phyloP scores from a whole-genome alignment of 2,797 vertebrate species.

The Halcyon badia region DNA sequence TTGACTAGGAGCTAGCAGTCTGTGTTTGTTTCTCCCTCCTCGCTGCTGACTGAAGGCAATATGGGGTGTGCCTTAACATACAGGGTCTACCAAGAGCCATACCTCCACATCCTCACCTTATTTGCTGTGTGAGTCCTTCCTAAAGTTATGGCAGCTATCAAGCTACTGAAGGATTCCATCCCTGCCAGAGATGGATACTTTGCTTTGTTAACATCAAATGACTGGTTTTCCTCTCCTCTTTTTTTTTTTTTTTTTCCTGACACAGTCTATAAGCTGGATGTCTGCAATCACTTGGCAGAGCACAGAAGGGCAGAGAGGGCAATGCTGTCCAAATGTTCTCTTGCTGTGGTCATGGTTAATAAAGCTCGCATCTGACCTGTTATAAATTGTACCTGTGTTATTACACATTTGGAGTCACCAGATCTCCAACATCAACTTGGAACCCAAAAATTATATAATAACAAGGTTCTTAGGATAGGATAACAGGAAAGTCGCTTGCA shows the following conservation, averaged over 20 bases:
- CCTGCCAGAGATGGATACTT: neutral
- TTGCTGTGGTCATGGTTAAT: neutral
- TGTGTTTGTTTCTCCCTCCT: neutral
- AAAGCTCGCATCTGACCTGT: neutral
- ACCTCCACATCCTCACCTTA: neutral
- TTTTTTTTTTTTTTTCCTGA: accelerated
- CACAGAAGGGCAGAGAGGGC: accelerated
- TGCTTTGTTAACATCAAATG: neutral
- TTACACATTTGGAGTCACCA: neutral
- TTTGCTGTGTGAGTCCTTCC: neutral
- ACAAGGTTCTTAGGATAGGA: neutral
- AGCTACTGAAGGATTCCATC: neutral
- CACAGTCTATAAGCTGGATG: neutral
- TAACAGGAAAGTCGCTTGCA: neutral
- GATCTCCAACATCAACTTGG: neutral
- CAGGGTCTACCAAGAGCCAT: neutral
- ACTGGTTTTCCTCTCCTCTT: neutral
- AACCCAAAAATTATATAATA: neutral
- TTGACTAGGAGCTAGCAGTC: neutral
- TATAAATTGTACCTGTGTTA: neutral
- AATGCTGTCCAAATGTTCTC: neutral
- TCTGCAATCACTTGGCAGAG: neutral
- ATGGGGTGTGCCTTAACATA: accelerated
- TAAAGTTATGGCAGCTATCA: neutral
- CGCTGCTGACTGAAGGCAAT: accelerated